phyloP scores from a whole-genome alignment of 2,113 vertebrate genomes.

The Ondatra zibethicus region DNA sequence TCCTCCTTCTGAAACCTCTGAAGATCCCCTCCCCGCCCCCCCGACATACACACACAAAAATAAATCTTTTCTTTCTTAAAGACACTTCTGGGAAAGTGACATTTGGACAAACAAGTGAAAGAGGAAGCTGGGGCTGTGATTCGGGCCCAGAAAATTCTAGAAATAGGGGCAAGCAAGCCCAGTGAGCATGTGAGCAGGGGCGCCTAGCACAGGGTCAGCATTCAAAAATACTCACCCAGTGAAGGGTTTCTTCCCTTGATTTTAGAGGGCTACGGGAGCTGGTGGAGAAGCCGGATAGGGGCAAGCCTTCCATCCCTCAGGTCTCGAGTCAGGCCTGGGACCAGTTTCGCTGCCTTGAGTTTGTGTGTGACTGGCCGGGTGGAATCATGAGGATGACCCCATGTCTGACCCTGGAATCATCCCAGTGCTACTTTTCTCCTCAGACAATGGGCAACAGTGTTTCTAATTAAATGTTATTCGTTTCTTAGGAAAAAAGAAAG shows the following conservation, averaged over 20 bases:
- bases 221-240: too few relatives aligned
- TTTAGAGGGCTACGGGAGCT: background rate
- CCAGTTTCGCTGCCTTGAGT: background rate
- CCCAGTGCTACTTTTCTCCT: background rate
- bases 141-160: conserved; percentile 19
- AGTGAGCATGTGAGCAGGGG: background rate
- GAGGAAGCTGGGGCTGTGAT: background rate
- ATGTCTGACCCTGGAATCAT: too few relatives aligned
- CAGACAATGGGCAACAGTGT: background rate
- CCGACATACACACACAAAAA: background rate
- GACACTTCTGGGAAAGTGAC: background rate
- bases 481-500: background rate
- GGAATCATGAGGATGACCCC: background rate
- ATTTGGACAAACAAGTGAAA: background rate
- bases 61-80: background rate
- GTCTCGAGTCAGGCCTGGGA: background rate
- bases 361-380: background rate
- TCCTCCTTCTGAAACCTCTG: background rate
- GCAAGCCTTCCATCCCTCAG: background rate
- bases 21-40: rapidly evolving
- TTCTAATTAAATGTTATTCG: background rate
- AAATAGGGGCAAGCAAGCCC: background rate
- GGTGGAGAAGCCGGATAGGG: rapidly evolving
- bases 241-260: background rate
- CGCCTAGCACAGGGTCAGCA: background rate